phyloP scores from a whole-genome alignment of 2,888 invertebrate genomes.

The Mythimna albipuncta region DNA sequence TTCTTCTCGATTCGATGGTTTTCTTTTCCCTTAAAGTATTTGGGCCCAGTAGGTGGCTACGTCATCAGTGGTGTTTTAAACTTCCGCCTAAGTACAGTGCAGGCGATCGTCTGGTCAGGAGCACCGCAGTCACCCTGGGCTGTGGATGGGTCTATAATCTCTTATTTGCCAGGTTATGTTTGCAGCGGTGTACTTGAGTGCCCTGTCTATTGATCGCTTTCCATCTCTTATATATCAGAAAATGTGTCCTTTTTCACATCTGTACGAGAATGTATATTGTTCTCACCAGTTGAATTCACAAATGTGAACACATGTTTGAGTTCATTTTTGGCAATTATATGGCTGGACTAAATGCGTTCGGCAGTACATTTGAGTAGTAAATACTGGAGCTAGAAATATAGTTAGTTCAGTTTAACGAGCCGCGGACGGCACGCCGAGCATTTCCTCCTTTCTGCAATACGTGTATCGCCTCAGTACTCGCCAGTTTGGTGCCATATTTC shows the following conservation, averaged over 20 bases:
- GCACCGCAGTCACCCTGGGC: too few relatives aligned
- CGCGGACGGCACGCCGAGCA: slow-evolving; percentile 30
- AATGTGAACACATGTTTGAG: not conserved
- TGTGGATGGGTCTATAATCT: too few relatives aligned
- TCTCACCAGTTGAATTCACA: not conserved
- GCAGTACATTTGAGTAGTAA: slow-evolving; percentile 15
- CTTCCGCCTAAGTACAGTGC: too few relatives aligned
- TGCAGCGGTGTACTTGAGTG: too few relatives aligned
- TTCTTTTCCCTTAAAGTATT: too few relatives aligned
- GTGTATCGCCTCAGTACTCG: not conserved
- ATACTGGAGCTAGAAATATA: slow-evolving; percentile 15
- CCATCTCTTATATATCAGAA: not conserved
- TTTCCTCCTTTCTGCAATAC: slow-evolving; percentile 38
- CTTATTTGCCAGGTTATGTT: too few relatives aligned
- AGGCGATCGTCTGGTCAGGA: too few relatives aligned
- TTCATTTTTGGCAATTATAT: slow-evolving; percentile 14
- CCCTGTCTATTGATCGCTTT: too few relatives aligned
- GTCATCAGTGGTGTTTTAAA: too few relatives aligned
- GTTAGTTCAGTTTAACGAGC: slow-evolving; percentile 34
- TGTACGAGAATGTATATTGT: not conserved
- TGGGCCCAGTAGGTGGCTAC: too few relatives aligned
- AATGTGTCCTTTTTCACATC: not conserved
- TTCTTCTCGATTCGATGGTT: not conserved
- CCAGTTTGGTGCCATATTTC: not conserved
- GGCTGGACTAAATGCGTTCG: slow-evolving; percentile 9